Conservation (phyloP, 2,888 invertebrate genomes). For the Mantis religiosa region DNA sequence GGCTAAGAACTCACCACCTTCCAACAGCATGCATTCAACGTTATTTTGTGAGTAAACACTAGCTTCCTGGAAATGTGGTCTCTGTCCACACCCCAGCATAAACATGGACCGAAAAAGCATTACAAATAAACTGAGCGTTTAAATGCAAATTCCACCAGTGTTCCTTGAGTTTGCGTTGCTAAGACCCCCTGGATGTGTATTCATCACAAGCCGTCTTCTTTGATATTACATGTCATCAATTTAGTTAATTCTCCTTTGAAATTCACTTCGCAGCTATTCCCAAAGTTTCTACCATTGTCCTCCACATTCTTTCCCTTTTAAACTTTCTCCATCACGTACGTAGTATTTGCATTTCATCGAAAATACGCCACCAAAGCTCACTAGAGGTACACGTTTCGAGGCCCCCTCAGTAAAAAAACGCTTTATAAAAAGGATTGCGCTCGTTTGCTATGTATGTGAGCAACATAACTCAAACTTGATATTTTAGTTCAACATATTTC, state of each 20-base stretch:
- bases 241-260: background rate
- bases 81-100: constrained; percentile 32
- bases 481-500: too few relatives aligned
- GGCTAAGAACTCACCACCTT: constrained; percentile 12
- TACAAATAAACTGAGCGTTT: constrained; percentile 32
- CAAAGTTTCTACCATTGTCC: background rate
- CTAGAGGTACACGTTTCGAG: too few relatives aligned
- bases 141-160: constrained; percentile 32
- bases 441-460: too few relatives aligned
- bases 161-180: constrained; percentile 18
- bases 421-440: too few relatives aligned
- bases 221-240: too few relatives aligned
- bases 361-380: too few relatives aligned
- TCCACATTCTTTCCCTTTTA: background rate
- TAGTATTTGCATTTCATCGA: too few relatives aligned
- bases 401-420: too few relatives aligned
- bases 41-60: constrained; percentile 33
- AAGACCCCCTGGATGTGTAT: background rate
- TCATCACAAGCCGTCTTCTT: background rate
- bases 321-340: too few relatives aligned
- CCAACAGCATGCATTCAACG: constrained; percentile 19
- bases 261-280: background rate
- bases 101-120: constrained; percentile 33
- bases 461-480: too few relatives aligned
- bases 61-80: constrained; percentile 31